Percentiles rank a stretch among this genome's conserved stretches.
Conservation (phyloP, 2,113 vertebrate genomes). For the Marmota flaviventris region DNA sequence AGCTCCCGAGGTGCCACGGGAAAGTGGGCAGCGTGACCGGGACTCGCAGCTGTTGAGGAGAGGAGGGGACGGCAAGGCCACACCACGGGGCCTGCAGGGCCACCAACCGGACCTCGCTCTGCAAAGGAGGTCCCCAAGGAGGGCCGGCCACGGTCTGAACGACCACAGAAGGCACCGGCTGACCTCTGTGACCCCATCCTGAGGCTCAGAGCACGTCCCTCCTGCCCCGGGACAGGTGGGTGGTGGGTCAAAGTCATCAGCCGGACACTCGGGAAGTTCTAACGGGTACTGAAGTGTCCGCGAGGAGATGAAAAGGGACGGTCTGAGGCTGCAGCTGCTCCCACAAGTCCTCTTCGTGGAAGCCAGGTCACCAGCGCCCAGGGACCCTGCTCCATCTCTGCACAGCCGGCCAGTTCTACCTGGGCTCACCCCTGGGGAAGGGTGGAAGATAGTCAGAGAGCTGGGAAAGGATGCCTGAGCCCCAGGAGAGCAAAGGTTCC, state of each 20-base stretch:
- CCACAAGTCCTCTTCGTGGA: neutral
- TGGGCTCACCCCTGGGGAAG: neutral
- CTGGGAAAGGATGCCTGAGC: neutral
- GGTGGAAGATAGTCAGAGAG: neutral
- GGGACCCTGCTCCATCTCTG: neutral
- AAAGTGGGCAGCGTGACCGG: no score
- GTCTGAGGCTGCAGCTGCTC: no score
- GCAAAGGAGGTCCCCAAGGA: rapidly evolving
- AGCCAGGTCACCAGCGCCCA: neutral
- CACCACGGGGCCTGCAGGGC: neutral
- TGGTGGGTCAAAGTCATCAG: neutral
- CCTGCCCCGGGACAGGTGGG: no score
- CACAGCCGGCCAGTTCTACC: neutral
- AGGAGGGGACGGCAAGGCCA: rapidly evolving
- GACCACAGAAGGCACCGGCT: neutral
- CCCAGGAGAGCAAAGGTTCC: neutral
- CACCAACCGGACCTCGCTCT: neutral
- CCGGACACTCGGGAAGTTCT: neutral
- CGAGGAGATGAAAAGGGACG: no score
- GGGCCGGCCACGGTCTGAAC: neutral
- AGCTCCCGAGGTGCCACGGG: no score
- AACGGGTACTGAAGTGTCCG: no score
- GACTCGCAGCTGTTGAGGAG: neutral
- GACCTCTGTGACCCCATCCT: neutral
- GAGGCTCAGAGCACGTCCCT: neutral